A percentile compares a stretch with the other conserved stretches of the same genome.
phyloP scores from a whole-genome alignment of 92 coral and sea anemone species.

The Bergia sp. region DNA sequence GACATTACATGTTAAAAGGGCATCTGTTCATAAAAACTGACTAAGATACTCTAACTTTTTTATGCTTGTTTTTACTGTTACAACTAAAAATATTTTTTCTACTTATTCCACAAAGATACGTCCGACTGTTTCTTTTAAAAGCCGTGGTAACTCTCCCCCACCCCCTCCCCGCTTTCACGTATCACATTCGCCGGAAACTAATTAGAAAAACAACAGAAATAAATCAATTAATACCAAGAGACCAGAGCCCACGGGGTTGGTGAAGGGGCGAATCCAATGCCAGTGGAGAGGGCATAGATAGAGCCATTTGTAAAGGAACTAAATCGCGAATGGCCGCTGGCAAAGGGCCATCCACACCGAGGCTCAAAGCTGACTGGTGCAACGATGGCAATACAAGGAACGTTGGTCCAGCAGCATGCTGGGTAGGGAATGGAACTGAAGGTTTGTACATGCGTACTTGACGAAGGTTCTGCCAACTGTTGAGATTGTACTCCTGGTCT shows the following conservation, averaged over 20 bases:
- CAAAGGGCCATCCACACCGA: background rate
- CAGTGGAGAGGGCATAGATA: background rate
- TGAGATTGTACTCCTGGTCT: background rate
- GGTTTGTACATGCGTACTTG: constrained; percentile 16
- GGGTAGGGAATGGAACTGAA: background rate
- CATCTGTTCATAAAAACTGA: no score
- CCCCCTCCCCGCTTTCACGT: no score
- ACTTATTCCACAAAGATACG: no score
- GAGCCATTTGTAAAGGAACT: constrained; percentile 21
- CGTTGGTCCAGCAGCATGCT: background rate
- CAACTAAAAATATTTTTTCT: no score
- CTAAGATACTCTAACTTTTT: no score
- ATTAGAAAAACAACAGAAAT: background rate
- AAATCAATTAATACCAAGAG: background rate
- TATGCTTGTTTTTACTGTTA: no score
- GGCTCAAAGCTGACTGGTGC: background rate
- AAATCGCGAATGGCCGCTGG: background rate
- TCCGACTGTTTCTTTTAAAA: no score
- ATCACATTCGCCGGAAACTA: background rate
- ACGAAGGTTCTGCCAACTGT: constrained; percentile 18
- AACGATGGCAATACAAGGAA: constrained; percentile 19
- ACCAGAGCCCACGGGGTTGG: background rate
- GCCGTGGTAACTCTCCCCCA: no score
- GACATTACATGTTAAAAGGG: no score
- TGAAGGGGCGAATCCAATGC: background rate